A percentile compares a stretch with the other conserved stretches of the same genome.
Evolutionary conservation across 2,797 vertebrate species (phyloP).

Genomic region (Coccyzus lansbergi): DNA sequence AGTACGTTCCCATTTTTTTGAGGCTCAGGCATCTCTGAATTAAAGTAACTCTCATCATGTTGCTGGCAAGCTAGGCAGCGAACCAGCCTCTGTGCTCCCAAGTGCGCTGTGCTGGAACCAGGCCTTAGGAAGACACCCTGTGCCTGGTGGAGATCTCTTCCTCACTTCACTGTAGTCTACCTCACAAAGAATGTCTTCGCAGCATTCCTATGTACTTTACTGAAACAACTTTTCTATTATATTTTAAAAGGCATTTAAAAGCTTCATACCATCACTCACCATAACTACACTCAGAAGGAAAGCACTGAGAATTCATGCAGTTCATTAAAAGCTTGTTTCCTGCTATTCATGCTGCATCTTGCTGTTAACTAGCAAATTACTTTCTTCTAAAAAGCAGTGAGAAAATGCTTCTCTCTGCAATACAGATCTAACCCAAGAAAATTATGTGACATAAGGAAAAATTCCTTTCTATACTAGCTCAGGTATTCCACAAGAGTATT

Average conservation of each 20-base stretch:
- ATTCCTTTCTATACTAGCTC: not conserved
- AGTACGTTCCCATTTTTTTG: not conserved
- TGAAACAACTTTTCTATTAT: not conserved
- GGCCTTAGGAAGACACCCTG: not conserved
- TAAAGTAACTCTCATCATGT: not conserved
- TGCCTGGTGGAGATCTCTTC: not conserved
- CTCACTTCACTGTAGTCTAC: not conserved
- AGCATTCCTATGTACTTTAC: not conserved
- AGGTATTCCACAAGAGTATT: not conserved
- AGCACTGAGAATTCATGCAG: not conserved
- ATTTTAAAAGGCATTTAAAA: slow-evolving; percentile 19
- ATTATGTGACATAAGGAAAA: not conserved
- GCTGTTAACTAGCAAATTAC: not conserved
- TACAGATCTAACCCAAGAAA: not conserved
- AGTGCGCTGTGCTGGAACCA: not conserved
- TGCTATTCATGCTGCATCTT: not conserved
- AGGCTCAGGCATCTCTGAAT: not conserved
- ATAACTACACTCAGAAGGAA: not conserved
- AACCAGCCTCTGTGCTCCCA: fast-evolving
- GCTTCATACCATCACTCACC: not conserved
- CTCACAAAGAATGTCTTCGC: not conserved
- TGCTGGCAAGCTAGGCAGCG: not conserved
- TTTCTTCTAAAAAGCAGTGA: not conserved
- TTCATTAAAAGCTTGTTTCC: slow-evolving; percentile 12
- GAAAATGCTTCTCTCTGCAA: not conserved